Evolutionary conservation across 2,113 vertebrate genomes (phyloP).

Genomic region (Gallinago undulata): DNA sequence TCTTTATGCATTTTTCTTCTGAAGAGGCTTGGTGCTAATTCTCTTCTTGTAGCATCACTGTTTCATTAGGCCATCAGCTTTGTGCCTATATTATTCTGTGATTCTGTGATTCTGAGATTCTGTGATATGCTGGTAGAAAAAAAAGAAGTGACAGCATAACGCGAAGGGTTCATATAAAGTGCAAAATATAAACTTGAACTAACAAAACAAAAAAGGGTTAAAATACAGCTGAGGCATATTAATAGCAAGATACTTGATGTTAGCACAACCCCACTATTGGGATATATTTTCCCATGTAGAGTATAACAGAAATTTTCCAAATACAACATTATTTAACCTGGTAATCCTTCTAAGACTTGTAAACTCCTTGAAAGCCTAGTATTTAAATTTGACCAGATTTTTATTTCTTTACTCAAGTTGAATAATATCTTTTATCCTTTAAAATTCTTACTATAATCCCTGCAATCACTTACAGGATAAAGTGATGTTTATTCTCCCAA

Average conservation of each 20-base stretch:
- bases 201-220: not conserved
- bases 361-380: not conserved
- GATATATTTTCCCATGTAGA: not conserved
- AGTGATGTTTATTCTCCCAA: not conserved
- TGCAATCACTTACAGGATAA: not conserved
- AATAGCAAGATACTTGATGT: not conserved
- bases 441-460: slow-evolving; percentile 21
- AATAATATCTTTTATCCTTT: not conserved
- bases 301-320: not conserved
- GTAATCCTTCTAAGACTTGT: not conserved
- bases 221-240: not conserved
- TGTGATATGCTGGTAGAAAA: not conserved
- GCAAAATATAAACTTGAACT: not conserved
- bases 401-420: not conserved
- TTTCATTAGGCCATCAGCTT: slow-evolving; percentile 45
- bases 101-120: no score
- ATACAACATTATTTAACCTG: not conserved
- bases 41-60: not conserved
- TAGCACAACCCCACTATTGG: not conserved
- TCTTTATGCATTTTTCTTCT: slow-evolving; percentile 6
- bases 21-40: slow-evolving; percentile 26
- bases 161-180: slow-evolving; percentile 30
- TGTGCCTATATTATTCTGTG: not conserved
- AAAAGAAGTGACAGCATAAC: not conserved
- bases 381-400: not conserved